phyloP scores from a whole-genome alignment of 1,140 invertebrate genomes.

The Phocides pigmalion region DNA sequence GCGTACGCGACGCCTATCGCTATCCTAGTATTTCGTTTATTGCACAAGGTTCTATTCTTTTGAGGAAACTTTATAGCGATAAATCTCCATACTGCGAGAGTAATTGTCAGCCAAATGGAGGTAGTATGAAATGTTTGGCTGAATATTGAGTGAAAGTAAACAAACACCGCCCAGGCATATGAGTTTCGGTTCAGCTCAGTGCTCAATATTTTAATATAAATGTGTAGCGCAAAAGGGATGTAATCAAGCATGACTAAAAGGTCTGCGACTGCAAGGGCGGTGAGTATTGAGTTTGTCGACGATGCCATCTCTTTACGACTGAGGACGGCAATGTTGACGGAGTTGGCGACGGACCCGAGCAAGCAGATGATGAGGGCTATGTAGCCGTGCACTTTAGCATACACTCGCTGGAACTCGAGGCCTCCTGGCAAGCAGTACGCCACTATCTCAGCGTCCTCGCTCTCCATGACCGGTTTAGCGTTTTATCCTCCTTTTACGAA shows the following conservation, averaged over 20 bases:
- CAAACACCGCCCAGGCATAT: conserved; percentile 92
- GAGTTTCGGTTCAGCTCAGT: conserved; percentile 84
- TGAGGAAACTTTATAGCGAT: conserved; percentile 94
- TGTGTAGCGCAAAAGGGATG: conserved; percentile 93
- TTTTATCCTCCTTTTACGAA: not conserved
- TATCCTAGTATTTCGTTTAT: conserved; percentile 88
- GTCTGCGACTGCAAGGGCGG: conserved; percentile 95
- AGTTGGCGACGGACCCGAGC: conserved; percentile 95
- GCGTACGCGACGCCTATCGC: conserved; percentile 92
- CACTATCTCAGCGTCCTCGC: conserved; percentile 38
- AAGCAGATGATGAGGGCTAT: conserved; percentile 90
- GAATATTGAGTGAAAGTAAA: conserved; percentile 93
- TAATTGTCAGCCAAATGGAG: conserved; percentile 96
- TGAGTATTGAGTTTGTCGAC: conserved; percentile 93
- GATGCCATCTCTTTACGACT: conserved; percentile 95
- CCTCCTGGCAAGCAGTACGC: conserved; percentile 76
- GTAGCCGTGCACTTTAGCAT: conserved; percentile 74
- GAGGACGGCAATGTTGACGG: conserved; percentile 96
- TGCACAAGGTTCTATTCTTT: conserved; percentile 90
- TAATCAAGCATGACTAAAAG: conserved; percentile 97
- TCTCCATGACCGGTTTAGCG: conserved; percentile 30
- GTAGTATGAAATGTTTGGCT: conserved; percentile 94
- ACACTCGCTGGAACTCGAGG: conserved; percentile 69
- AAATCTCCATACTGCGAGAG: conserved; percentile 96
- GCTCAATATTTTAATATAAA: conserved; percentile 87